Evolutionary conservation across 2,113 vertebrate species (phyloP).

Genomic region (Syngnathus floridae): DNA sequence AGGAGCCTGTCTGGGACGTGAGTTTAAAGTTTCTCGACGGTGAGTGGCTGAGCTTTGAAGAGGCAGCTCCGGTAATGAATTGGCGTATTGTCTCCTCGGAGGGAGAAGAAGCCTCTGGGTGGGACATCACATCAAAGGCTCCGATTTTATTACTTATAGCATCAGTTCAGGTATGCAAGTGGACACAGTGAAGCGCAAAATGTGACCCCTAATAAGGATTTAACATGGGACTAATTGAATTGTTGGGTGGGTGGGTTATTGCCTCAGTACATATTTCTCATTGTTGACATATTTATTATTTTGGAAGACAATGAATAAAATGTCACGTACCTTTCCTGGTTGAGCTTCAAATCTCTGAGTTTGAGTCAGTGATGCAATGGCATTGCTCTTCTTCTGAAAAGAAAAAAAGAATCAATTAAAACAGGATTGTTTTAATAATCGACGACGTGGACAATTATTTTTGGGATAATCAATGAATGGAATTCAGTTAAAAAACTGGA

Average conservation of each 20-base stretch:
- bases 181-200: conserved; percentile 39
- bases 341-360: too few species aligned
- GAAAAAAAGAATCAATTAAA: too few species aligned
- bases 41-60: conserved; percentile 63
- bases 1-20: conserved; percentile 52
- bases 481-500: too few species aligned
- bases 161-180: conserved; percentile 61
- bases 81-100: conserved; percentile 57
- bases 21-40: conserved; percentile 62
- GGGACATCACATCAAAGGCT: conserved; percentile 69
- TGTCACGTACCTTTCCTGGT: too few species aligned
- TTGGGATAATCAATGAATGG: too few species aligned
- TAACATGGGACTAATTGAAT: neutral
- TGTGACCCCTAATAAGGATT: conserved; percentile 37
- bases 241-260: neutral
- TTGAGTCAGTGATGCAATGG: too few species aligned
- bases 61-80: conserved; percentile 67
- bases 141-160: conserved; percentile 63
- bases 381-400: too few species aligned
- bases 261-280: neutral
- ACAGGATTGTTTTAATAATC: too few species aligned
- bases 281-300: too few species aligned
- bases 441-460: too few species aligned
- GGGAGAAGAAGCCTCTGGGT: conserved; percentile 57
- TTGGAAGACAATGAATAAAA: too few species aligned